phyloP scores from a whole-genome alignment of 53 echinoderm and acorn worm species.

The Apostichopus leukothele region DNA sequence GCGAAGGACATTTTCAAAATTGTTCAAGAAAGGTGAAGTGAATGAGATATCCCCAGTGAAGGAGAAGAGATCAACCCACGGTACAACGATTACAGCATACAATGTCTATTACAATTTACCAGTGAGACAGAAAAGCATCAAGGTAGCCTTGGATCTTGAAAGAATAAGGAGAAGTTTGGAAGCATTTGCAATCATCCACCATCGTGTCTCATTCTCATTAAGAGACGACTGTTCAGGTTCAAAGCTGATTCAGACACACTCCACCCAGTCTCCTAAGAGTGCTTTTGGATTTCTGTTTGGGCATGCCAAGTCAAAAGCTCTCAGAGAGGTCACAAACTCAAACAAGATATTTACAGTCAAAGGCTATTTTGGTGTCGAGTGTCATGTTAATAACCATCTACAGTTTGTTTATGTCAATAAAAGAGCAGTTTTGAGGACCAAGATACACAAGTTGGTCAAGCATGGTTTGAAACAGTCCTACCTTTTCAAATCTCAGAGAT shows the following conservation, averaged over 20 bases:
- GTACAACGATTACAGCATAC: constrained; percentile 89
- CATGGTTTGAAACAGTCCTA: constrained; percentile 67
- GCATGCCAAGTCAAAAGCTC: constrained; percentile 49
- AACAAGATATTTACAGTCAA: constrained; percentile 51
- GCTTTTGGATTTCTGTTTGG: constrained; percentile 86
- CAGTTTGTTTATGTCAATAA: constrained; percentile 90
- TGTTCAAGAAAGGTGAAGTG: constrained; percentile 71
- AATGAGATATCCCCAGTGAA: constrained; percentile 42
- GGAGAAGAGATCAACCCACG: constrained; percentile 68
- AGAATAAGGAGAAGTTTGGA: constrained; percentile 65
- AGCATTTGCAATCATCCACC: constrained; percentile 83
- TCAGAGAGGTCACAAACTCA: constrained; percentile 63
- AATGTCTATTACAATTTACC: constrained; percentile 85
- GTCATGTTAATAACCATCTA: constrained; percentile 77
- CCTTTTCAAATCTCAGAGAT: constrained; percentile 50
- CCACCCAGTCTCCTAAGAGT: constrained; percentile 53
- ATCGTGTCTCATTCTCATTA: constrained; percentile 78
- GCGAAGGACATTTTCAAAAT: constrained; percentile 64
- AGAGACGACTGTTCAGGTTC: constrained; percentile 80
- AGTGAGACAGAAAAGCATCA: constrained; percentile 73
- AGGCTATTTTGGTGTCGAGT: constrained; percentile 73
- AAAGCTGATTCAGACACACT: constrained; percentile 79
- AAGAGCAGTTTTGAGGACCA: constrained; percentile 75
- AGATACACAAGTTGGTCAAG: constrained; percentile 77
- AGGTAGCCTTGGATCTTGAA: constrained; percentile 65